These are phyloP conservation scores for Pagrus major DNA, from an alignment of 2,113 vertebrate species.

Conservation along the genomic window DNA sequence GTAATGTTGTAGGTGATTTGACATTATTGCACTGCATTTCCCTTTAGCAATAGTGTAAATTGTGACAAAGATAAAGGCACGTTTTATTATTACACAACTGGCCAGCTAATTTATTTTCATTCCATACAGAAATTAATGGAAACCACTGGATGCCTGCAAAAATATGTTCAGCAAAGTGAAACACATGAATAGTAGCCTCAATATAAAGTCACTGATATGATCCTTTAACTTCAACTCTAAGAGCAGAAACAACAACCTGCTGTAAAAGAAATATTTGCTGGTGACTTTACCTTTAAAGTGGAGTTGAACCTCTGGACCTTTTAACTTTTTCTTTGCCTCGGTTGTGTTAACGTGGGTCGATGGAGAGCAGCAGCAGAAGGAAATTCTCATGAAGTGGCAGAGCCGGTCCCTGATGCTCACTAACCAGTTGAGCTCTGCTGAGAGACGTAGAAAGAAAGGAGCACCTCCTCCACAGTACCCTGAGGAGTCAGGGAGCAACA, in stretches of 20 bases:
- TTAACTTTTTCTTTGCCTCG: conserved; percentile 1
- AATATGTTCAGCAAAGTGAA: not conserved
- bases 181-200: not conserved
- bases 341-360: not conserved
- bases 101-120: not conserved
- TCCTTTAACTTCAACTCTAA: not conserved
- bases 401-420: conserved; percentile 39
- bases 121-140: not conserved
- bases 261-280: not conserved
- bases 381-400: conserved; percentile 44
- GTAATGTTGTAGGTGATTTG: not conserved
- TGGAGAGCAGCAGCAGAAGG: conserved; percentile 24
- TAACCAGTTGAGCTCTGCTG: conserved; percentile 38
- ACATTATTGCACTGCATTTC: not conserved
- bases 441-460: conserved; percentile 47
- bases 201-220: not conserved
- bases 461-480: conserved; percentile 66
- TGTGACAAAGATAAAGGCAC: not conserved
- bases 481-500: conserved; percentile 46
- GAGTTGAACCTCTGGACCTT: not conserved
- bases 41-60: not conserved
- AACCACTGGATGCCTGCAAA: not conserved
- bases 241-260: not conserved
- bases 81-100: not conserved
- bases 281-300: conserved; percentile 37